Conservation (phyloP, 1,140 invertebrate genomes). For the Caenorhabditis remanei region DNA sequence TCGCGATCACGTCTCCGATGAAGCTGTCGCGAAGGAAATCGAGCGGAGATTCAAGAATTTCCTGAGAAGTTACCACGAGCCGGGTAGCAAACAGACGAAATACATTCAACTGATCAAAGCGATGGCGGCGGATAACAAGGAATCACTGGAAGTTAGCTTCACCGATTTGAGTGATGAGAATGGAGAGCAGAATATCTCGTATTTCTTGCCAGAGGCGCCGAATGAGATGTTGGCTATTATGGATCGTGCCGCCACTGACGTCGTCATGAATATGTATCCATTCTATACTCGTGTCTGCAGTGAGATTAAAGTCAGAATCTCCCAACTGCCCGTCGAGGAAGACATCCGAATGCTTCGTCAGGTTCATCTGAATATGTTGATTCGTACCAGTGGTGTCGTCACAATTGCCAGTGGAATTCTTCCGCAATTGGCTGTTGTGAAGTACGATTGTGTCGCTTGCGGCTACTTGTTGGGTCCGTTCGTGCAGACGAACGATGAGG, state of each 20-base stretch:
- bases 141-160: constrained; percentile 93
- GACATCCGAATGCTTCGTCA: constrained; percentile 94
- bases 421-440: constrained; percentile 93
- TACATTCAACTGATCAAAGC: constrained; percentile 72
- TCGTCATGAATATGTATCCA: constrained; percentile 93
- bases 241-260: constrained; percentile 85
- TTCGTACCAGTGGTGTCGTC: constrained; percentile 93
- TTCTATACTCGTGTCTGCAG: constrained; percentile 93
- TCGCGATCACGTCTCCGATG: constrained; percentile 94
- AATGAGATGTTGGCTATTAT: constrained; percentile 80
- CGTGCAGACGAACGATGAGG: constrained; percentile 89
- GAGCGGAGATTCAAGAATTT: constrained; percentile 82
- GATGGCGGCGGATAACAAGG: constrained; percentile 81
- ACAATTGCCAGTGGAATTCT: constrained; percentile 92
- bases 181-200: constrained; percentile 91
- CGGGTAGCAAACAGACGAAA: constrained; percentile 65
- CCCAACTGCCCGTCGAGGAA: constrained; percentile 93
- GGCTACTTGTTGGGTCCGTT: constrained; percentile 94
- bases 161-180: constrained; percentile 86
- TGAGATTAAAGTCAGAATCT: constrained; percentile 90
- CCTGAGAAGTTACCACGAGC: constrained; percentile 71
- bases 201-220: constrained; percentile 96
- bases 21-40: constrained; percentile 95
- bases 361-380: constrained; percentile 92
- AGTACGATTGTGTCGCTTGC: constrained; percentile 97